These are phyloP conservation scores for Pseudomyrmex dendroicus DNA, from an alignment of 1,140 invertebrate species.

Conservation along the genomic window DNA sequence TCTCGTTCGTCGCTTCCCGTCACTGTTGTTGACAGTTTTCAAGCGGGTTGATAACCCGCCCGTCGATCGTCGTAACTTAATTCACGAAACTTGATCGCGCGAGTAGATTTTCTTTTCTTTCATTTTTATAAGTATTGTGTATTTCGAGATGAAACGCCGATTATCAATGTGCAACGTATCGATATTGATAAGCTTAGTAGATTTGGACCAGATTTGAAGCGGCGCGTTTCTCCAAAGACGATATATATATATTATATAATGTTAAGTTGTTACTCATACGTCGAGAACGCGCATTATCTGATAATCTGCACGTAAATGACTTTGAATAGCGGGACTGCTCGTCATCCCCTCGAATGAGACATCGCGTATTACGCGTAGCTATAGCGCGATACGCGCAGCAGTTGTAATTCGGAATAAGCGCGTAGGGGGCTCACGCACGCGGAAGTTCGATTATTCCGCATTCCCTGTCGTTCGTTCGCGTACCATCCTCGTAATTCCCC, in stretches of 20 bases:
- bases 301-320: conserved; percentile 49
- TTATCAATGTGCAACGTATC: neutral
- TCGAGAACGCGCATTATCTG: conserved; percentile 7
- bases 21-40: conserved; percentile 34
- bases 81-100: neutral
- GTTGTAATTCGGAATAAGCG: conserved; percentile 8
- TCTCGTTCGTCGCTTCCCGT: conserved; percentile 27
- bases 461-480: conserved; percentile 46
- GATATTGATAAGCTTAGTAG: conserved; percentile 26
- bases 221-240: neutral
- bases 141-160: conserved; percentile 1
- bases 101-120: neutral
- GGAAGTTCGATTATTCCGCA: conserved; percentile 68
- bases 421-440: conserved; percentile 24
- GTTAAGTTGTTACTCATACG: conserved; percentile 7
- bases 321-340: conserved; percentile 10
- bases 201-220: neutral
- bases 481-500: neutral
- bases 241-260: neutral
- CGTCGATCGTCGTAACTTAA: conserved; percentile 7
- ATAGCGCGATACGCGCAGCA: neutral
- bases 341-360: neutral
- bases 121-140: neutral
- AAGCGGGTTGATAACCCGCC: conserved; percentile 15
- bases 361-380: neutral